phyloP scores from a whole-genome alignment of 2,888 invertebrate species.

The Belgica antarctica region DNA sequence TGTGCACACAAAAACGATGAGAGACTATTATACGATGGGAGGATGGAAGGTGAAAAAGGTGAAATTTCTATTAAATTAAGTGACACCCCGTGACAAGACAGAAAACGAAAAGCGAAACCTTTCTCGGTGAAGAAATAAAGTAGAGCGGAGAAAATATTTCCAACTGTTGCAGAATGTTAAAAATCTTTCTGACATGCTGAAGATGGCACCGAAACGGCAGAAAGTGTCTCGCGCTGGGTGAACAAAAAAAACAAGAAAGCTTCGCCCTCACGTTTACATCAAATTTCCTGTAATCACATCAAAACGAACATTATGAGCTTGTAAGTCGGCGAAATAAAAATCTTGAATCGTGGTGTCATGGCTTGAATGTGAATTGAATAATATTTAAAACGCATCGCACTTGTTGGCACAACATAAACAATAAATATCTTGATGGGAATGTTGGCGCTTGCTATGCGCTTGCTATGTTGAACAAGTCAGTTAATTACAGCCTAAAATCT shows the following conservation, averaged over 20 bases:
- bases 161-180: constrained; percentile 43
- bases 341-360: not conserved
- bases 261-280: constrained; percentile 25
- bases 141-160: constrained; percentile 20
- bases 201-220: not conserved
- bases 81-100: constrained; percentile 27
- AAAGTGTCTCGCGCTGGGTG: not conserved
- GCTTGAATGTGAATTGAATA: constrained; percentile 35
- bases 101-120: constrained; percentile 1
- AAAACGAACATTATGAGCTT: constrained; percentile 17
- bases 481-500: too few species aligned
- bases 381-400: not conserved
- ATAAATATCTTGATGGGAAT: too few species aligned
- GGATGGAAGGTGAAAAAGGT: constrained; percentile 15
- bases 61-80: constrained; percentile 43
- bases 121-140: not conserved
- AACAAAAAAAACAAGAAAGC: not conserved
- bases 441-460: too few species aligned
- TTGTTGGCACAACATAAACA: too few species aligned
- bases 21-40: not conserved
- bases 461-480: too few species aligned
- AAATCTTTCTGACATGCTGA: constrained; percentile 35
- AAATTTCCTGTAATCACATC: constrained; percentile 25
- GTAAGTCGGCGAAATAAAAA: constrained; percentile 6
- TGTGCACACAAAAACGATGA: not conserved